phyloP scores from a whole-genome alignment of 2,888 invertebrate species.

The Cerastis leucographa region DNA sequence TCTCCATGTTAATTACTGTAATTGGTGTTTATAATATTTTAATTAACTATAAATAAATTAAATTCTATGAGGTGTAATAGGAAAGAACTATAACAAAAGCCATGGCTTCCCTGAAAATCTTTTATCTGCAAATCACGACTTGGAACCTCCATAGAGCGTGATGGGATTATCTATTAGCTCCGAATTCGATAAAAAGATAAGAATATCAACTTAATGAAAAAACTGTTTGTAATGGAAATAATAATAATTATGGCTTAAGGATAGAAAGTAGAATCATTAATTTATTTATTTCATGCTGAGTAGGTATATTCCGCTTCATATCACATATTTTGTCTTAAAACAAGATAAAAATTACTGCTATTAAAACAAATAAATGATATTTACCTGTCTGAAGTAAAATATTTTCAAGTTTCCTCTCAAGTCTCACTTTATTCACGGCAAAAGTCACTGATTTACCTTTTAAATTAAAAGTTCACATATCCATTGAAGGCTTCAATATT shows the following conservation, averaged over 20 bases:
- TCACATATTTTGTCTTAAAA: not conserved
- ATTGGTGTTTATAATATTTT: no score
- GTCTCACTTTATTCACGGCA: slow-evolving; percentile 27
- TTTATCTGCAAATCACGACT: slow-evolving; percentile 36
- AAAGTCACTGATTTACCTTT: slow-evolving; percentile 5
- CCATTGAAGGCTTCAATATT: not conserved
- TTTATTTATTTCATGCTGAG: not conserved
- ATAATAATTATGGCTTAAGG: not conserved
- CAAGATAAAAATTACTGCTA: not conserved
- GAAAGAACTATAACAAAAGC: not conserved
- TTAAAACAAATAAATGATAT: not conserved
- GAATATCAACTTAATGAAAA: not conserved
- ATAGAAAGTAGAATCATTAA: not conserved
- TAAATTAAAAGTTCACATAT: slow-evolving; percentile 47
- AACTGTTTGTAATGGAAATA: not conserved
- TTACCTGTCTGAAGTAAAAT: slow-evolving; percentile 36
- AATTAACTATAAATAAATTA: no score
- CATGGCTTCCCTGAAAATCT: not conserved
- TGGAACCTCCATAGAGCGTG: slow-evolving; percentile 13
- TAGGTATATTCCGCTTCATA: not conserved
- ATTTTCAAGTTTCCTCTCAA: not conserved
- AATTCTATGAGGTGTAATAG: no score
- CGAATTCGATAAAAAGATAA: slow-evolving; percentile 38
- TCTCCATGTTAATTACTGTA: no score
- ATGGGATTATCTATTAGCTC: slow-evolving; percentile 9